These are phyloP conservation scores for Bettongia penicillata DNA, from an alignment of 2,113 vertebrate species.

Conservation along the genomic window DNA sequence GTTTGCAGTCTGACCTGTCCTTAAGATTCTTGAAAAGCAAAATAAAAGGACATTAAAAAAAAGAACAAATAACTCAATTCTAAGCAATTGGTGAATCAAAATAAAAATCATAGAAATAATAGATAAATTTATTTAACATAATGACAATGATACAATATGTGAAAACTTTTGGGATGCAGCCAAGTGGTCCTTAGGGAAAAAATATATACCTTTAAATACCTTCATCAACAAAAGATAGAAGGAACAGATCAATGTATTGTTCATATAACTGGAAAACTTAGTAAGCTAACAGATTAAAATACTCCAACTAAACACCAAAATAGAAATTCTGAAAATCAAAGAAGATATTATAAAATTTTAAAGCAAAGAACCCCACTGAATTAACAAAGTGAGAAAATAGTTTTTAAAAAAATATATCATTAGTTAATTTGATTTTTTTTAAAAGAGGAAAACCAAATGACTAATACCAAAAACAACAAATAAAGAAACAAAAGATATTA, in stretches of 20 bases:
- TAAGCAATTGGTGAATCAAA: background rate
- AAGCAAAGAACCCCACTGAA: background rate
- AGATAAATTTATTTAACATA: background rate
- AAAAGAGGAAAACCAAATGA: background rate
- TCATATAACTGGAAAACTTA: background rate
- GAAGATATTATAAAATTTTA: background rate
- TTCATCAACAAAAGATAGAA: background rate
- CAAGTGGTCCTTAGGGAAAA: background rate
- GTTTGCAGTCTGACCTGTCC: too few relatives aligned
- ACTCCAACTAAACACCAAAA: background rate
- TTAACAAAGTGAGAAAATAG: background rate
- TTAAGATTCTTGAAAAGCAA: too few relatives aligned
- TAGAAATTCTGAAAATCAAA: background rate
- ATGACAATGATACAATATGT: background rate
- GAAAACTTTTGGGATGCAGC: background rate
- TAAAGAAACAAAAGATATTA: background rate
- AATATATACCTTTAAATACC: background rate
- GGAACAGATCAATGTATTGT: background rate
- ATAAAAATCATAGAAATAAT: background rate
- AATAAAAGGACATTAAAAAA: too few relatives aligned
- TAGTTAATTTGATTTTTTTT: background rate
- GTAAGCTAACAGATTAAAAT: background rate
- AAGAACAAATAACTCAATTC: too few relatives aligned
- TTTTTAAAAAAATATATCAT: background rate
- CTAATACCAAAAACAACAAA: background rate